Conservation (phyloP, 2,797 vertebrate species). For the Threskiornis aethiopicus region DNA sequence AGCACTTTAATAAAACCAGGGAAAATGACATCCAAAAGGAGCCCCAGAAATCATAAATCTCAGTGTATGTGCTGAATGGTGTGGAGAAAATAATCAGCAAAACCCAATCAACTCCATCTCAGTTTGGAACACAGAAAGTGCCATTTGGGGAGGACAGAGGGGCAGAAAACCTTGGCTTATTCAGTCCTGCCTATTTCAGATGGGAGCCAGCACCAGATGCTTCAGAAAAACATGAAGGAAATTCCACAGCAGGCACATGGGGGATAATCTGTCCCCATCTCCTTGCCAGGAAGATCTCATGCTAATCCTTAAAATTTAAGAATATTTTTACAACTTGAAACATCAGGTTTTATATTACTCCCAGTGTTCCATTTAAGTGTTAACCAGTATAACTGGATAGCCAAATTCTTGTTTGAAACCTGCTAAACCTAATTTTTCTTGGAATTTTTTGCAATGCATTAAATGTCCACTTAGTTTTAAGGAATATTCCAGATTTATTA, state of each 20-base stretch:
- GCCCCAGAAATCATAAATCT: not conserved
- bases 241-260: conserved; percentile 46
- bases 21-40: conserved; percentile 20
- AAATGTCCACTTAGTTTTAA: not conserved
- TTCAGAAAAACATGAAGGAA: conserved; percentile 22
- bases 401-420: not conserved
- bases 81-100: not conserved
- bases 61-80: not conserved
- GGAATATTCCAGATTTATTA: not conserved
- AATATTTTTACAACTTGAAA: conserved; percentile 30
- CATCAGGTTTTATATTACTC: not conserved
- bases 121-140: not conserved
- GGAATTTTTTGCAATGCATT: not conserved
- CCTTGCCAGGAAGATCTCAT: conserved; percentile 39
- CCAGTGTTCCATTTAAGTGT: not conserved
- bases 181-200: not conserved
- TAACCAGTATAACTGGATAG: not conserved
- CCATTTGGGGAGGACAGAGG: not conserved
- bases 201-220: conserved; percentile 22
- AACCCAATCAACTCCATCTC: not conserved
- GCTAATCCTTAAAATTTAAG: conserved; percentile 29
- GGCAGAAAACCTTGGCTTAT: conserved; percentile 3
- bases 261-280: conserved; percentile 12
- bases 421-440: not conserved
- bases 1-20: not conserved